A percentile compares a stretch with the other conserved stretches of the same genome.
Evolutionary conservation across 2,888 invertebrate genomes (phyloP).

Genomic region (Labia minor): DNA sequence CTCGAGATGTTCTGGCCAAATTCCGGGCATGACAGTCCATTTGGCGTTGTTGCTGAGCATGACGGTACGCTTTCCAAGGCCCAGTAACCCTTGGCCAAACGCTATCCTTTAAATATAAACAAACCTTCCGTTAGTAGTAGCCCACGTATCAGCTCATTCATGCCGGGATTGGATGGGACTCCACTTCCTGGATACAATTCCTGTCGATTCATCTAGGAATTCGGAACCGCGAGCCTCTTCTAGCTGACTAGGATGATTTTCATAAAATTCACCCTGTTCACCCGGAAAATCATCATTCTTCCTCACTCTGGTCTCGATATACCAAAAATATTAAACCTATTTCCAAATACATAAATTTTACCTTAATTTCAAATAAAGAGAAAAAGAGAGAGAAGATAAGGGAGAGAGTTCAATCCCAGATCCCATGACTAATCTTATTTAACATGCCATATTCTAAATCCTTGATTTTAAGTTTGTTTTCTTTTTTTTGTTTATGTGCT

Average conservation of each 20-base stretch:
- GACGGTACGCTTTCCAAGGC: not conserved
- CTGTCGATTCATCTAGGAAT: slow-evolving; percentile 13
- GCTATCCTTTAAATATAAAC: not conserved
- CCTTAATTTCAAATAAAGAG: no score
- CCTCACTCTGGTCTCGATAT: no score
- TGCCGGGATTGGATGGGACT: slow-evolving; percentile 2
- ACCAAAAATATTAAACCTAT: no score
- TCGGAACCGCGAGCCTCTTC: not conserved
- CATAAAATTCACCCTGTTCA: not conserved
- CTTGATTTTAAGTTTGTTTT: no score
- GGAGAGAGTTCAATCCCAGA: no score
- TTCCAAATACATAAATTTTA: no score
- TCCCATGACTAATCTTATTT: no score
- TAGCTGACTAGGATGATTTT: slow-evolving; percentile 13
- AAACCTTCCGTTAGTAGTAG: not conserved
- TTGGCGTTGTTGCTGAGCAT: not conserved
- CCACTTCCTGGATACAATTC: slow-evolving; percentile 5
- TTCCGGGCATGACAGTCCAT: slow-evolving; percentile 4
- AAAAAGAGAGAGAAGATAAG: no score
- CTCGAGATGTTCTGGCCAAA: not conserved
- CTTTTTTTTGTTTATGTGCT: no score
- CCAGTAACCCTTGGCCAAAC: slow-evolving; percentile 7
- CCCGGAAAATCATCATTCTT: no score
- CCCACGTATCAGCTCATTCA: not conserved
- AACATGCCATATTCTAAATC: no score